A percentile compares a stretch with the other conserved stretches of the same genome.
Evolutionary conservation across 2,888 invertebrate species (phyloP).

Genomic region (Xestia sexstrigata): DNA sequence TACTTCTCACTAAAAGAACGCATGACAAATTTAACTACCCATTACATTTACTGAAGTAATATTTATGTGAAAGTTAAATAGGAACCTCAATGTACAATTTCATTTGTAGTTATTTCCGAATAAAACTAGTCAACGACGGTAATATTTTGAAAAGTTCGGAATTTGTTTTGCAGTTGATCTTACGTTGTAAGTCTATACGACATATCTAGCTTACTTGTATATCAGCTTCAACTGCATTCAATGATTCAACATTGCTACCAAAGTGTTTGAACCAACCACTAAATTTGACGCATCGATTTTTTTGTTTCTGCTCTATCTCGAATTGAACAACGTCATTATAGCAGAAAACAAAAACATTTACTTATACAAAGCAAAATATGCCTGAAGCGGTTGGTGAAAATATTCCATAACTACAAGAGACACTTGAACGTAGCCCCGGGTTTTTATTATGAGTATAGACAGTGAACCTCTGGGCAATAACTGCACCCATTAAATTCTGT

Average conservation of each 20-base stretch:
- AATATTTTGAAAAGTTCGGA: background rate
- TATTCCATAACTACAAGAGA: slow-evolving; percentile 58
- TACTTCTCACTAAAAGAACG: background rate
- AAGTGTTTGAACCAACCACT: background rate
- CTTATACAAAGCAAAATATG: slow-evolving; percentile 22
- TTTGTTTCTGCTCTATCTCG: background rate
- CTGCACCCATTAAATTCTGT: slow-evolving; percentile 61
- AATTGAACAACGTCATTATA: slow-evolving; percentile 7
- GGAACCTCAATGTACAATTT: background rate
- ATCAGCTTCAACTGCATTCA: background rate
- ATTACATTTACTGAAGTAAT: background rate
- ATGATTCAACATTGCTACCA: background rate
- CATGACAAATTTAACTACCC: background rate
- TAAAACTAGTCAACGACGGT: background rate
- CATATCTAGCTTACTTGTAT: background rate
- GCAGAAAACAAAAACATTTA: slow-evolving; percentile 1
- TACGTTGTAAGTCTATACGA: background rate
- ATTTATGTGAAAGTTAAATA: background rate
- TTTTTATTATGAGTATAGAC: slow-evolving; percentile 57
- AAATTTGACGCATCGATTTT: background rate
- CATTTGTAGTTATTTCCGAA: background rate
- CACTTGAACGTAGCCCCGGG: slow-evolving; percentile 59
- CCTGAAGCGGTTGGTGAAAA: slow-evolving; percentile 42
- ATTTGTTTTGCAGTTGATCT: background rate
- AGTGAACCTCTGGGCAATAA: slow-evolving; percentile 49